phyloP scores from a whole-genome alignment of 2,888 invertebrate species.

The Actias luna region DNA sequence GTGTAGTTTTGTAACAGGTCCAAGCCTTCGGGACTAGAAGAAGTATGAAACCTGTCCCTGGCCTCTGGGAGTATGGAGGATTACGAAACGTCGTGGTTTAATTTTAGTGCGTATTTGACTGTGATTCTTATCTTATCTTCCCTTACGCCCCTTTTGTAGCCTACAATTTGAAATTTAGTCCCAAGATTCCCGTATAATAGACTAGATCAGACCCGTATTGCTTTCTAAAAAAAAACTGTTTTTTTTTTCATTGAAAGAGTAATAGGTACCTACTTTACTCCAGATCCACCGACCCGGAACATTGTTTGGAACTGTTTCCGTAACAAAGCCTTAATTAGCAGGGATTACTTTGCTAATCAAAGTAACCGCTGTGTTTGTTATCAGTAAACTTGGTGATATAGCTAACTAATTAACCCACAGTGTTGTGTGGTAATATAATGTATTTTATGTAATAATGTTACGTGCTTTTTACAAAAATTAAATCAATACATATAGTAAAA shows the following conservation, averaged over 20 bases:
- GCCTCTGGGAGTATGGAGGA: too few species aligned
- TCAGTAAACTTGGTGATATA: constrained; percentile 16
- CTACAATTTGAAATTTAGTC: too few species aligned
- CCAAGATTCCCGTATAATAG: background rate
- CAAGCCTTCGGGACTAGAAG: too few species aligned
- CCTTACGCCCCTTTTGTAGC: too few species aligned
- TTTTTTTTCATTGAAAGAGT: background rate
- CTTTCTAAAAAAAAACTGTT: too few species aligned
- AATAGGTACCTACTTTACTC: background rate
- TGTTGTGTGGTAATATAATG: background rate
- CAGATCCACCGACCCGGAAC: constrained; percentile 1
- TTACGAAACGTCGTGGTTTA: too few species aligned
- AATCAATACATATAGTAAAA: too few species aligned
- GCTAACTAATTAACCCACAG: constrained; percentile 18
- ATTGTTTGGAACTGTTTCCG: constrained; percentile 1
- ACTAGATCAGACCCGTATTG: background rate
- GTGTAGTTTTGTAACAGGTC: too few species aligned
- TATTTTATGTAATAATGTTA: background rate
- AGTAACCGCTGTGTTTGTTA: constrained; percentile 19
- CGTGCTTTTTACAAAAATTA: too few species aligned
- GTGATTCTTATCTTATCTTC: too few species aligned
- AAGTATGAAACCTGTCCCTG: too few species aligned
- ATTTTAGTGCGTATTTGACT: too few species aligned
- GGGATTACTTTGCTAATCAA: constrained; percentile 28
- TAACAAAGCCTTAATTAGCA: constrained; percentile 25